These are phyloP conservation scores for Daktulosphaira vitifoliae DNA, from an alignment of 1,140 invertebrate genomes.

Conservation along the genomic window DNA sequence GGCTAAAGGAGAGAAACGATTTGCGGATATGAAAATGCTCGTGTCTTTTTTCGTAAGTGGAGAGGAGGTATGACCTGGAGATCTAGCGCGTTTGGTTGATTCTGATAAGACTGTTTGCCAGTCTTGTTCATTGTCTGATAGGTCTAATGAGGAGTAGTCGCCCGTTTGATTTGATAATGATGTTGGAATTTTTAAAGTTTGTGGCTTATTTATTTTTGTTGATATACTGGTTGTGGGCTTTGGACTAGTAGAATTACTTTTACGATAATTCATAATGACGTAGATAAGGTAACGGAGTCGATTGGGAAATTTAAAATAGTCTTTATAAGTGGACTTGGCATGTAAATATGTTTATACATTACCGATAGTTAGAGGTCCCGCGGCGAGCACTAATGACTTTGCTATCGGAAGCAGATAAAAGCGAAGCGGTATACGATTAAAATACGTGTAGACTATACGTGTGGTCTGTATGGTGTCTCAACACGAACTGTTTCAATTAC, in stretches of 20 bases:
- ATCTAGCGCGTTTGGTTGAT: not conserved
- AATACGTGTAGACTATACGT: too few relatives aligned
- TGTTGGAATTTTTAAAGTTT: not conserved
- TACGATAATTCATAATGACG: constrained; percentile 12
- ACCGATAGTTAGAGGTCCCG: too few relatives aligned
- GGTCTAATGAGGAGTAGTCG: not conserved
- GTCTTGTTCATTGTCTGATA: constrained; percentile 2
- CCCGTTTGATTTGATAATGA: constrained; percentile 1
- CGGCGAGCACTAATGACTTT: too few relatives aligned
- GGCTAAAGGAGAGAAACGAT: constrained; percentile 7
- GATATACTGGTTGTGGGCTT: not conserved
- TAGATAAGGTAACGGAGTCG: not conserved
- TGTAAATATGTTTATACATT: too few relatives aligned
- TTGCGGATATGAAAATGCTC: not conserved
- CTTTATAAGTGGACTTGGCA: too few relatives aligned
- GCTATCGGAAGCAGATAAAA: too few relatives aligned
- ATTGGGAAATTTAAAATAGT: not conserved
- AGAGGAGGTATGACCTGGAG: not conserved
- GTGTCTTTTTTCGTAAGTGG: constrained; percentile 11
- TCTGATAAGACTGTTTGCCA: not conserved
- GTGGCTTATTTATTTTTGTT: not conserved
- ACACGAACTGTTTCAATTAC: too few relatives aligned
- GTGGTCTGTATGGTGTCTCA: too few relatives aligned
- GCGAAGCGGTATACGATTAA: too few relatives aligned
- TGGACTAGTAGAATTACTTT: not conserved